Percentiles rank a stretch among this genome's conserved stretches.
Evolutionary conservation across 1,140 invertebrate species (phyloP).

Genomic region (Drosophila hydei): DNA sequence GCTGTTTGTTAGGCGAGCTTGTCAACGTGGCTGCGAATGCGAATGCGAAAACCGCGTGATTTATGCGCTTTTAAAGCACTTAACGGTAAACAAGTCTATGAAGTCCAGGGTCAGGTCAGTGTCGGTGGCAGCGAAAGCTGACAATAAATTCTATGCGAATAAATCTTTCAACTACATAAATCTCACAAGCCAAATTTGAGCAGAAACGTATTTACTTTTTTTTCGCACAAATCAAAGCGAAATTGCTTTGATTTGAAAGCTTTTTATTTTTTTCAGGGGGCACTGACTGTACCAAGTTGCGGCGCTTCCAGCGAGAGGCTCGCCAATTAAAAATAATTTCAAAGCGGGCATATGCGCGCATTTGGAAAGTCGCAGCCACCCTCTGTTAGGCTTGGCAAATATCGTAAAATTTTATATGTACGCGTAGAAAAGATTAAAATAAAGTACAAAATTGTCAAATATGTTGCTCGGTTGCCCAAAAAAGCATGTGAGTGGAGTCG

Average conservation of each 20-base stretch:
- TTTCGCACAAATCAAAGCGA: constrained; percentile 78
- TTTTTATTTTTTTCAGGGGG: constrained; percentile 42
- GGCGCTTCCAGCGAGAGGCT: constrained; percentile 16
- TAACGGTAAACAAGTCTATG: constrained; percentile 75
- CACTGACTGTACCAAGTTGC: constrained; percentile 61
- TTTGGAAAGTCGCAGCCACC: constrained; percentile 35
- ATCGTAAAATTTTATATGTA: constrained; percentile 74
- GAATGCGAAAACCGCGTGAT: constrained; percentile 73
- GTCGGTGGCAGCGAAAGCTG: constrained; percentile 18
- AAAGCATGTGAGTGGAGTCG: constrained; percentile 38
- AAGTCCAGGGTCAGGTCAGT: constrained; percentile 58
- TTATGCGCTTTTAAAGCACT: constrained; percentile 82
- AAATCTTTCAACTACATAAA: constrained; percentile 82
- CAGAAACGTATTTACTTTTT: constrained; percentile 25
- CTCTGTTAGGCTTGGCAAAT: constrained; percentile 40
- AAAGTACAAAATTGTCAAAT: constrained; percentile 71
- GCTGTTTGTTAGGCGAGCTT: constrained; percentile 59
- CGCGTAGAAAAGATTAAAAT: constrained; percentile 71
- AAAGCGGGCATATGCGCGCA: constrained; percentile 63
- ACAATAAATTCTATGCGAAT: constrained; percentile 74
- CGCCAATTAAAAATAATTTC: constrained; percentile 80
- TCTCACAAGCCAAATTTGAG: constrained; percentile 76
- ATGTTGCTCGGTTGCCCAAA: constrained; percentile 45
- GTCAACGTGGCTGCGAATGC: constrained; percentile 61
- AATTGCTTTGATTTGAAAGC: constrained; percentile 81